phyloP scores from a whole-genome alignment of 2,113 vertebrate species.

The Hyperopisus bebe region DNA sequence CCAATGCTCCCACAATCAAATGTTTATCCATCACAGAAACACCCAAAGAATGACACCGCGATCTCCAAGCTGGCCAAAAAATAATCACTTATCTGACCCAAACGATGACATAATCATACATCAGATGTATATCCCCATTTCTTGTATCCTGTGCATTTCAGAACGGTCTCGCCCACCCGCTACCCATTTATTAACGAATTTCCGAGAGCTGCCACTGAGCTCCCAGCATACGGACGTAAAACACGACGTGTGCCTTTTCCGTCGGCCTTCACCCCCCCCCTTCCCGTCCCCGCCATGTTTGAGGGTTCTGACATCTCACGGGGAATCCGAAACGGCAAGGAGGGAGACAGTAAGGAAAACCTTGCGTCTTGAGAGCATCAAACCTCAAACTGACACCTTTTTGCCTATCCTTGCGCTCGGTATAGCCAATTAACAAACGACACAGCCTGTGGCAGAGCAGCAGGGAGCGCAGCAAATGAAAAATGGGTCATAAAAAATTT shows the following conservation, averaged over 20 bases:
- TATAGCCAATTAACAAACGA: background rate
- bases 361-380: background rate
- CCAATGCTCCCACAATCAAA: background rate
- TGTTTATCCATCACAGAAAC: background rate
- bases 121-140: background rate
- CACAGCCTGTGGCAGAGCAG: background rate
- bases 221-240: background rate
- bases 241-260: background rate
- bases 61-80: background rate
- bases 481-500: background rate
- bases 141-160: background rate
- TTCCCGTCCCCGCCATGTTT: background rate
- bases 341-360: background rate
- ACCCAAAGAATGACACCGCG: background rate
- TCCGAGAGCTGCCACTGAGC: background rate
- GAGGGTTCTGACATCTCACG: background rate
- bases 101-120: background rate
- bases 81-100: background rate
- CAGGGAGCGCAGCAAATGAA: background rate
- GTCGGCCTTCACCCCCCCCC: background rate
- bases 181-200: background rate
- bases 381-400: background rate
- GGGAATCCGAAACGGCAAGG: background rate
- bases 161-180: background rate
- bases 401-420: background rate